A percentile compares a stretch with the other conserved stretches of the same genome.
Evolutionary conservation across 2,888 invertebrate genomes (phyloP).

Genomic region (Drosophila peninsularis): DNA sequence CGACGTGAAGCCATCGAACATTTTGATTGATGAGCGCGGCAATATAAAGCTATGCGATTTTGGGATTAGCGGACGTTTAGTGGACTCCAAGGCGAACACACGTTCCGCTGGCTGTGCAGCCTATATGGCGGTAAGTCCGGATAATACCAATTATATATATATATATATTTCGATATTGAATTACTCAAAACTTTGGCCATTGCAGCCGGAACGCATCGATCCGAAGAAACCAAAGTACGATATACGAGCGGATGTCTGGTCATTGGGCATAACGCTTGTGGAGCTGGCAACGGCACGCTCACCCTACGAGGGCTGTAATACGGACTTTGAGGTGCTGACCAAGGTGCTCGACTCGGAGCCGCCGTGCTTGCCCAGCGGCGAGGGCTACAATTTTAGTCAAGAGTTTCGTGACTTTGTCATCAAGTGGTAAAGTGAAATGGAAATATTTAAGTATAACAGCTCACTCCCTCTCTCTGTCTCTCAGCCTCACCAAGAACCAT

Average conservation of each 20-base stretch:
- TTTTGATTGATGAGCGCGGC: slow-evolving; percentile 96
- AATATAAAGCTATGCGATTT: slow-evolving; percentile 99
- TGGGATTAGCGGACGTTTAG: slow-evolving; percentile 98
- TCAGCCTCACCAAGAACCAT: slow-evolving; percentile 96
- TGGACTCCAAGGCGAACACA: slow-evolving; percentile 99
- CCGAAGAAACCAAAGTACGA: slow-evolving; percentile 98
- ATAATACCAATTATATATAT: neutral
- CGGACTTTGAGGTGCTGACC: slow-evolving; percentile 98
- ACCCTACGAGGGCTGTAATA: slow-evolving; percentile 97
- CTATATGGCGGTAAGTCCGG: slow-evolving; percentile 95
- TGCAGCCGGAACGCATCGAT: slow-evolving; percentile 97
- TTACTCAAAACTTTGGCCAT: neutral
- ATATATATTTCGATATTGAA: neutral
- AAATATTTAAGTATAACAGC: neutral
- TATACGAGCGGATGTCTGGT: slow-evolving; percentile 99
- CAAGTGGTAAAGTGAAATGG: slow-evolving; percentile 89
- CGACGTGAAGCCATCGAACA: slow-evolving; percentile 99
- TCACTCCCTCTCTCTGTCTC: neutral
- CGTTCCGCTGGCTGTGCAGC: slow-evolving; percentile 99
- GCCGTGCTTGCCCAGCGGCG: slow-evolving; percentile 92
- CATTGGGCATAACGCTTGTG: slow-evolving; percentile 97
- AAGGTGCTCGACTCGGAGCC: slow-evolving; percentile 96
- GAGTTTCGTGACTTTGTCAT: slow-evolving; percentile 96
- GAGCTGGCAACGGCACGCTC: slow-evolving; percentile 98
- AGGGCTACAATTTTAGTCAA: slow-evolving; percentile 88